Conservation (phyloP, 1,140 invertebrate species). For the Macrosteles quadrilineatus region DNA sequence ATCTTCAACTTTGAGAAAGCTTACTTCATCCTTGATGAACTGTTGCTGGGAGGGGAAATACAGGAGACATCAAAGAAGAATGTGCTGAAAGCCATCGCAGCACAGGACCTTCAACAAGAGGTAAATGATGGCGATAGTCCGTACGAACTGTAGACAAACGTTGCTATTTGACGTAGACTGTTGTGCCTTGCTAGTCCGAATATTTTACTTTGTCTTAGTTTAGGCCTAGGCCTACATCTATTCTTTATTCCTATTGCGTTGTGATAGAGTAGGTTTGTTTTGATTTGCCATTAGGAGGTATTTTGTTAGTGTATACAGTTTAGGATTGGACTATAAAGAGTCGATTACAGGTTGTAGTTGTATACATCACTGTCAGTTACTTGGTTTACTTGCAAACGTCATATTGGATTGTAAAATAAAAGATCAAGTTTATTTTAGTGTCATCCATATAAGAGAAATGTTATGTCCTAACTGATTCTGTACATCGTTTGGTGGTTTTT, state of each 20-base stretch:
- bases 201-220: neutral
- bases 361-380: too few relatives aligned
- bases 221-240: neutral
- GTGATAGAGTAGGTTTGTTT: neutral
- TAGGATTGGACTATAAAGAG: too few relatives aligned
- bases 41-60: slow-evolving; percentile 95
- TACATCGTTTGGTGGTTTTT: too few relatives aligned
- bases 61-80: slow-evolving; percentile 99
- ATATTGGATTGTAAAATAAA: too few relatives aligned
- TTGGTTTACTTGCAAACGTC: too few relatives aligned
- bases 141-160: slow-evolving; percentile 58
- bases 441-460: too few relatives aligned
- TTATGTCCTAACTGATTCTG: too few relatives aligned
- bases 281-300: too few relatives aligned
- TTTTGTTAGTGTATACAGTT: too few relatives aligned
- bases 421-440: too few relatives aligned
- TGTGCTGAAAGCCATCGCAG: slow-evolving; percentile 97
- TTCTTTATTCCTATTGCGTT: slow-evolving; percentile 7
- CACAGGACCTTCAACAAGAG: slow-evolving; percentile 98
- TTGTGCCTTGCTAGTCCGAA: slow-evolving; percentile 12
- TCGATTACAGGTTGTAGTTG: too few relatives aligned
- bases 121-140: slow-evolving; percentile 76
- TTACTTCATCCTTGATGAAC: slow-evolving; percentile 98
- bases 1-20: slow-evolving; percentile 99
- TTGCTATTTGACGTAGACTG: slow-evolving; percentile 40